Conservation (phyloP, 2,888 invertebrate genomes). For the Melinopterus prodromus region DNA sequence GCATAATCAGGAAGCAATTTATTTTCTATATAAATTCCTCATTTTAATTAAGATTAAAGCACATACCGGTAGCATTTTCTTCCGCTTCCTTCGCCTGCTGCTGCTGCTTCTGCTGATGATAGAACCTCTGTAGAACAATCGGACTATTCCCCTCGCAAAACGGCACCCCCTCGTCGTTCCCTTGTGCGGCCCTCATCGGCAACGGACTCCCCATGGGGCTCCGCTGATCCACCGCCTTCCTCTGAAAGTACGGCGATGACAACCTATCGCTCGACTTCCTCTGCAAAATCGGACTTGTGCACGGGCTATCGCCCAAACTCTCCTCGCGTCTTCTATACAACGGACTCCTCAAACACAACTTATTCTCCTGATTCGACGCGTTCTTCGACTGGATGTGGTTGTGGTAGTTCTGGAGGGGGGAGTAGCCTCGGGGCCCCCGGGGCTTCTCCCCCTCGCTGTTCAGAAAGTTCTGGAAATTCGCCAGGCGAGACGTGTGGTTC, state of each 20-base stretch:
- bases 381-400: slow-evolving; percentile 47
- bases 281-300: slow-evolving; percentile 39
- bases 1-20: no score
- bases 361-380: slow-evolving; percentile 25
- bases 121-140: slow-evolving; percentile 79
- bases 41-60: background rate
- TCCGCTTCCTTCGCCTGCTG: slow-evolving; percentile 63
- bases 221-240: slow-evolving; percentile 44
- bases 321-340: slow-evolving; percentile 23
- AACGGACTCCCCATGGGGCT: slow-evolving; percentile 59
- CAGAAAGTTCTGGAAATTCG: slow-evolving; percentile 49
- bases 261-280: slow-evolving; percentile 26
- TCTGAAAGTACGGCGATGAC: slow-evolving; percentile 48
- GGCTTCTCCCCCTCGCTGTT: slow-evolving; percentile 42
- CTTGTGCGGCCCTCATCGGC: slow-evolving; percentile 55
- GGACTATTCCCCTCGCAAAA: slow-evolving; percentile 67
- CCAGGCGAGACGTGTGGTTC: slow-evolving; percentile 51
- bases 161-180: slow-evolving; percentile 38
- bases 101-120: slow-evolving; percentile 79
- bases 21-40: no score
- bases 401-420: slow-evolving; percentile 54
- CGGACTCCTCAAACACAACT: slow-evolving; percentile 10
- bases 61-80: slow-evolving; percentile 47
- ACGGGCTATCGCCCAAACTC: slow-evolving; percentile 31
- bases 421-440: slow-evolving; percentile 49